Evolutionary conservation across 1,140 invertebrate genomes (phyloP).

Genomic region (Arctopsyche grandis): DNA sequence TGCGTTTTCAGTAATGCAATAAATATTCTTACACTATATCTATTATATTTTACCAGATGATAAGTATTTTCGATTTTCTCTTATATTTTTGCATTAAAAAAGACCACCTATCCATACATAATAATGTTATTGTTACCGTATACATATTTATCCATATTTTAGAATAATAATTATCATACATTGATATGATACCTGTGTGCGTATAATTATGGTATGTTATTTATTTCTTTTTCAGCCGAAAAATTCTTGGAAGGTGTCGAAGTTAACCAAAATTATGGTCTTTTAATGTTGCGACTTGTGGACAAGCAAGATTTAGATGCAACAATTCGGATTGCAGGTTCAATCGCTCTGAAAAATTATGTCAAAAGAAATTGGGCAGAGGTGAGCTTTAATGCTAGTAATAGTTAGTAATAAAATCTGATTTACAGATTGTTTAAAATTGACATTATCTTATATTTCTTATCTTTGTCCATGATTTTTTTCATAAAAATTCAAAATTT

Average conservation of each 20-base stretch:
- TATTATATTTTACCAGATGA: too few species aligned
- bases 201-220: too few species aligned
- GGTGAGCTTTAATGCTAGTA: slow-evolving; percentile 64
- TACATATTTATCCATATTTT: too few species aligned
- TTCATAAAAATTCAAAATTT: slow-evolving; percentile 7
- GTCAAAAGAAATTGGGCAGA: slow-evolving; percentile 95
- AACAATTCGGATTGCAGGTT: slow-evolving; percentile 86
- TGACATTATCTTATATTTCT: not conserved
- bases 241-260: slow-evolving; percentile 92
- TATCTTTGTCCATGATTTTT: not conserved
- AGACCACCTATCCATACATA: too few species aligned
- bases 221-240: slow-evolving; percentile 78
- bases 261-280: slow-evolving; percentile 89
- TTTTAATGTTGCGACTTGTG: slow-evolving; percentile 86
- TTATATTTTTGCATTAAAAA: too few species aligned
- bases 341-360: slow-evolving; percentile 97
- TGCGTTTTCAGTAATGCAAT: too few species aligned
- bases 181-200: too few species aligned
- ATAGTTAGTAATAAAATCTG: not conserved
- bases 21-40: too few species aligned
- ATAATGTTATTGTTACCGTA: too few species aligned
- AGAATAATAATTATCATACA: too few species aligned
- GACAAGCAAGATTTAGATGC: slow-evolving; percentile 81
- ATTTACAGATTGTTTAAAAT: not conserved
- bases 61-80: too few species aligned